A percentile compares a stretch with the other conserved stretches of the same genome.
These are phyloP conservation scores for Raphicerus campestris DNA, from an alignment of 2,113 vertebrate species.

Conservation along the genomic window DNA sequence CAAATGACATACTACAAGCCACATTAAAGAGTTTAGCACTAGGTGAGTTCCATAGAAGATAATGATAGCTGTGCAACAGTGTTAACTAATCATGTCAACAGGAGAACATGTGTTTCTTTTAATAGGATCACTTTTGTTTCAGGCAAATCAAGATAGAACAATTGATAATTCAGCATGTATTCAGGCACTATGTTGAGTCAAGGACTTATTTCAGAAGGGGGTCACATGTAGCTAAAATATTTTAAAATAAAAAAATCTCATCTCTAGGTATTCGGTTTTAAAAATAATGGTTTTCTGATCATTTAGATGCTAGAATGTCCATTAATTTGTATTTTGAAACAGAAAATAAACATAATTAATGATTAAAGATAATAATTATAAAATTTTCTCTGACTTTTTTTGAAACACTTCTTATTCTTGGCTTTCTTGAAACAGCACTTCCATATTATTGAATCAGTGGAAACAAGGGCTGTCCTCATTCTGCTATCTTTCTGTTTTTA, in stretches of 20 bases:
- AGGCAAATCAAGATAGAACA: constrained; percentile 21
- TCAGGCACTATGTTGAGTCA: constrained; percentile 41
- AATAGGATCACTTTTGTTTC: constrained; percentile 39
- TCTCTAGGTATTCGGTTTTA: not conserved
- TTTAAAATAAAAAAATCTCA: not conserved
- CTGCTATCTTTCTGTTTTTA: not conserved
- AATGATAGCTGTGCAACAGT: not conserved
- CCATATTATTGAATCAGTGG: not conserved
- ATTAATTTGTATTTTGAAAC: not conserved
- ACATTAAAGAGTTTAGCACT: not conserved
- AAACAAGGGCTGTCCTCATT: not conserved
- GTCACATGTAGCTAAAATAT: constrained; percentile 1
- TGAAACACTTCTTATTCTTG: not conserved
- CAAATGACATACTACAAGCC: not conserved
- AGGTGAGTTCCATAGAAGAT: not conserved
- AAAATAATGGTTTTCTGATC: not conserved
- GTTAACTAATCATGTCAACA: not conserved
- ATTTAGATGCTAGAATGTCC: not conserved
- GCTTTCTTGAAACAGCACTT: not conserved
- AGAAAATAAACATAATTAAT: not conserved
- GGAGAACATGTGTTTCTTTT: constrained; percentile 19
- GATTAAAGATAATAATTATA: not conserved
- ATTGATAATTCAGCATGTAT: constrained; percentile 58
- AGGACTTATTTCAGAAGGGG: constrained; percentile 22
- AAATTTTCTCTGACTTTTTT: not conserved